Evolutionary conservation across 2,113 vertebrate genomes (phyloP), one percentile per base, ranked within the genome.

Genomic region (Heloderma charlesbogerti): DNA sequence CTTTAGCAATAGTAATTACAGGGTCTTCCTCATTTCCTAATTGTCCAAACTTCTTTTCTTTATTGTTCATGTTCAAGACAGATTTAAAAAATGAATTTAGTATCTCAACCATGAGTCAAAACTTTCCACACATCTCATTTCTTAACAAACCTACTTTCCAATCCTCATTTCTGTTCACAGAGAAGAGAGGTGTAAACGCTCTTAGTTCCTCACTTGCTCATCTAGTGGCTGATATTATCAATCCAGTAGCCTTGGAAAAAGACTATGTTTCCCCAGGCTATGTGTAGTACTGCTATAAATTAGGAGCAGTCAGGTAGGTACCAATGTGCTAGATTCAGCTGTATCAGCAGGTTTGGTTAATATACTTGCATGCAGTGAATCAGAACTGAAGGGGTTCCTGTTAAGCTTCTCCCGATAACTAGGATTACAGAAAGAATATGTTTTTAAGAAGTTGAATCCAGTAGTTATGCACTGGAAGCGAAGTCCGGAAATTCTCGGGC

Each of bases 21-120:
- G 94, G 96, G 95, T 97, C 97, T 98, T 97, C 97, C 96, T 97
- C 97, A 97, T 97, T 97, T 96, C 97, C 96, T 97, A 98, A 97
- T 97, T 97, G 97, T 97, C 96, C 97, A 97, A 97, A 97, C 97
- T 96, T 97, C 96, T 97, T 97, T 97, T 97, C 97, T 97, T 98
- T 97, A 97, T 96, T 97, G 97, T 97, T 97, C 97, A 97, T 96
- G 97, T 97, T 97, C 97, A 97, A 97, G 97, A 97, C 96, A 98
- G 96, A 97, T 97, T 97, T 98, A 97, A 97, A 97, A 97, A 97
- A 97, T 25, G 94, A 97, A 96, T 97, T 97, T 96, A 97, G 96
- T 96, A 97, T 96, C 97, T 97, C 96, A 97, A 95, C 97, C 97
- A 96, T 95, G 96, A 96, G 94, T 94, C 84, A 93, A 97, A 95